Conservation (phyloP, 2,797 vertebrate genomes). For the Momotus momota region DNA sequence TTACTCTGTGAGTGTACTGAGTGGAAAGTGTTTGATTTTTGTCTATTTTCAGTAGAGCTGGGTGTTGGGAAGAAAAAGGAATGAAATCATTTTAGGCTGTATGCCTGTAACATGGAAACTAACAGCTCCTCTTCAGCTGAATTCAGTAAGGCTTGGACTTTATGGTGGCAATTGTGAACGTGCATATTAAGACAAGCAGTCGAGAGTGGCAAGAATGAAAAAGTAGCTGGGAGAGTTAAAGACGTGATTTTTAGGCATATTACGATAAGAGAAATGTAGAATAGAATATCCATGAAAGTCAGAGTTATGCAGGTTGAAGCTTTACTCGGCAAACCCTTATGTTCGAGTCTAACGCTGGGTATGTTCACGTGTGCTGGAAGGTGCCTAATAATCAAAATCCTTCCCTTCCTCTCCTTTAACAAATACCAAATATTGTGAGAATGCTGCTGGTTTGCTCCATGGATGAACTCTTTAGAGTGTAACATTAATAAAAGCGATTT, state of each 20-base stretch:
- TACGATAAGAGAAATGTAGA: neutral
- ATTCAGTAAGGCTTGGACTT: neutral
- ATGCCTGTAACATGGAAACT: neutral
- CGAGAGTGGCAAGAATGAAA: neutral
- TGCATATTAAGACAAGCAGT: neutral
- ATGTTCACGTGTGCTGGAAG: neutral
- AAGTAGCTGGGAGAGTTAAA: neutral
- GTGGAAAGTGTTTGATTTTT: constrained; percentile 43
- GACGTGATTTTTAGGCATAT: neutral
- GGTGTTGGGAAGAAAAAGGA: neutral
- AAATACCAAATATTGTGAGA: neutral
- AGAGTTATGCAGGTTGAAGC: neutral
- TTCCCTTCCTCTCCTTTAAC: neutral
- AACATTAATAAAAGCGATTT: constrained; percentile 25
- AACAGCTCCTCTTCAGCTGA: neutral
- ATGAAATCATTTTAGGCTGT: constrained; percentile 29
- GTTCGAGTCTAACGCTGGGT: neutral
- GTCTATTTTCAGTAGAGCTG: constrained; percentile 27
- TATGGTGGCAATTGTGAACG: neutral
- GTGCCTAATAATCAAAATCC: neutral
- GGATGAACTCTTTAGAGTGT: neutral
- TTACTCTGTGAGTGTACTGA: neutral
- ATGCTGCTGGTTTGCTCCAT: neutral
- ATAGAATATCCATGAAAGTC: neutral
- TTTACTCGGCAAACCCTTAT: neutral